phyloP scores from a whole-genome alignment of 1,140 invertebrate species.

The Microplitis mediator region DNA sequence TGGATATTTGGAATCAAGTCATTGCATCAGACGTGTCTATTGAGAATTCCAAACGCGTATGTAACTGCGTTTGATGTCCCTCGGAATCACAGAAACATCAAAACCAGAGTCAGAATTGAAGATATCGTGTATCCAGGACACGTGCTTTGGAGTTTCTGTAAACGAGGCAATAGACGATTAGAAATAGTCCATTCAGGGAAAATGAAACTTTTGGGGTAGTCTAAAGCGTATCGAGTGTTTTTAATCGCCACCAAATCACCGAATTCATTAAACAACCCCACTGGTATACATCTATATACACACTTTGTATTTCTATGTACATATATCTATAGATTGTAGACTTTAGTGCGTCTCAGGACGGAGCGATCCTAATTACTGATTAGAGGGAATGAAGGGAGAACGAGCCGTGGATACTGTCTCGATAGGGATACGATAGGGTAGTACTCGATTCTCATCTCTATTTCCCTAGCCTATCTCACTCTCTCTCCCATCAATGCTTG shows the following conservation, averaged over 20 bases:
- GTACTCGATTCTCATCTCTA: neutral
- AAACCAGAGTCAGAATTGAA: neutral
- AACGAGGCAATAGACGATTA: neutral
- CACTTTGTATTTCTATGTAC: too few relatives aligned
- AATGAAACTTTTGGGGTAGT: neutral
- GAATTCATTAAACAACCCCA: constrained; percentile 7
- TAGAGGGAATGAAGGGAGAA: constrained; percentile 33
- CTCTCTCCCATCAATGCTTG: neutral
- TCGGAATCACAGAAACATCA: neutral
- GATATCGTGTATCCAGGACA: neutral
- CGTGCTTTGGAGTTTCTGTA: neutral
- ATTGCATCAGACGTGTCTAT: constrained; percentile 8
- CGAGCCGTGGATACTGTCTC: constrained; percentile 11
- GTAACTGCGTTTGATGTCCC: neutral
- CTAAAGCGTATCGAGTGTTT: neutral
- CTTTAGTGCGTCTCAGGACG: constrained; percentile 24
- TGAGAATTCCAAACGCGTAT: neutral
- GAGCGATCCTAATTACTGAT: constrained; percentile 51
- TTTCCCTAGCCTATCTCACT: neutral
- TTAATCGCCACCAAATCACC: constrained; percentile 8
- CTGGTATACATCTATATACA: neutral
- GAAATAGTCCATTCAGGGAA: neutral
- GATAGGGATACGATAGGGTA: constrained; percentile 10
- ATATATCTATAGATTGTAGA: neutral
- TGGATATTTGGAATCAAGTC: neutral